Evolutionary conservation across 2,888 invertebrate species (phyloP), one percentile per base, ranked within the genome.

Genomic region (Eupithecia abbreviata): DNA sequence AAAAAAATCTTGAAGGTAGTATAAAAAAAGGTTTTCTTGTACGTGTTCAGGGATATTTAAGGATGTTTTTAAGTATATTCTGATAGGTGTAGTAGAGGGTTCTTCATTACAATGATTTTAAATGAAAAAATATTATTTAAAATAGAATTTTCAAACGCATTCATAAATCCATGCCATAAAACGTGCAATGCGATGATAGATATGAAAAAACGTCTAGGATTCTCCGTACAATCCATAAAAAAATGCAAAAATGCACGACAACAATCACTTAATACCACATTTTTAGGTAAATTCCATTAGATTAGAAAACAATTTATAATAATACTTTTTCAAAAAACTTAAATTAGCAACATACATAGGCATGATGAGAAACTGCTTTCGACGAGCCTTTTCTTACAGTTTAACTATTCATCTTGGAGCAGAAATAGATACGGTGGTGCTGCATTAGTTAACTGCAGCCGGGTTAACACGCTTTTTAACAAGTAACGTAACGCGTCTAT

Each of bases 131-230:
- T 13, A 47, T 18, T 7, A n/a, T 68, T 45, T 47, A 69, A 30
- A 45, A 66, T 15, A 42, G 42, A 66, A 66, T 7, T 6, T 42
- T 42, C 42, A 74, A 71, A 55, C 71, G 75, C 77, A 77, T 71
- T 77, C 69, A 55, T 47, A 67, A 75, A 73, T 65, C 55, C 80
- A 79, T 80, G 79, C 79, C 41, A 72, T 75, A 9, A 75, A 72
- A 73, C 77, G 77, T 80, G 76, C 79, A 77, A 43, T 73, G 66
- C 71, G 75, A 43, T 70, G 45, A 69, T 66, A 65, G 12, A 47
- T 47, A 45, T 68, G 10, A 68, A 68, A 68, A 5, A 9, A 67
- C 12, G n/a, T 45, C 42, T 10, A 43, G 7, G n/a, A 10, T 43
- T 45, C 2, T 15, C n/a, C n/a, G 15, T 45, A 15, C 67, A 68